Evolutionary conservation across 2,888 invertebrate species (phyloP), one percentile per base, ranked within the genome.

Genomic region (Nudaria mundana): DNA sequence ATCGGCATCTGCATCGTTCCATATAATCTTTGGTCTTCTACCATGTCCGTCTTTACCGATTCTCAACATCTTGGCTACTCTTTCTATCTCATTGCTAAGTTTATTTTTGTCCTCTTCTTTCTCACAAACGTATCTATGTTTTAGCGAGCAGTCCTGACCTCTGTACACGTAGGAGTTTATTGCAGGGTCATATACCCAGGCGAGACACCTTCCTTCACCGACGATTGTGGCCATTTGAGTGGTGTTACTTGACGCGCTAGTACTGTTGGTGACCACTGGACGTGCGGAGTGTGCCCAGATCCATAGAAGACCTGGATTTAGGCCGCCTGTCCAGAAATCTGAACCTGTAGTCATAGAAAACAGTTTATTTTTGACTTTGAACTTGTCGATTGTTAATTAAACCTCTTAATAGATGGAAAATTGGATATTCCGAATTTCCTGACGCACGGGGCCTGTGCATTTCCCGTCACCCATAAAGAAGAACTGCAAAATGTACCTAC

Each of bases 221-320:
- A 77, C 71, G 40, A 91, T 79, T 36, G 60, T 50, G 34, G 46
- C 28, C 37, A 40, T 35, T 40, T 38, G 29, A 0, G 40, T 33
- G 12, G 32, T 25, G 36, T 41, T 47, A 15, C 16, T 13, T 3
- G 42, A 23, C 2, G 48, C 61, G 52, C 73, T 70, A 37, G 64
- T 73, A 49, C 74, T 66, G 70, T 87, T 89, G 54, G 81, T 74
- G 2, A 88, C 81, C 22, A 96, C 93, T 0, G 95, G 94, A 42
- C 93, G 91, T 1, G 94, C 96, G 18, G 94, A 94, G 69, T 93
- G 93, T 8, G 95, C 92, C 96, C 96, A 96, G 70, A 96, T 95
- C 96, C 96, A 96, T 34, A 96, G 83, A 8, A 96, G 85, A 1
- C 96, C 96, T 0, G 96, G 96, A 83, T 96, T 96, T 40, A 96